These are phyloP conservation scores for Drosophila antonietae DNA, from an alignment of 2,888 invertebrate genomes.

Conservation along the genomic window DNA sequence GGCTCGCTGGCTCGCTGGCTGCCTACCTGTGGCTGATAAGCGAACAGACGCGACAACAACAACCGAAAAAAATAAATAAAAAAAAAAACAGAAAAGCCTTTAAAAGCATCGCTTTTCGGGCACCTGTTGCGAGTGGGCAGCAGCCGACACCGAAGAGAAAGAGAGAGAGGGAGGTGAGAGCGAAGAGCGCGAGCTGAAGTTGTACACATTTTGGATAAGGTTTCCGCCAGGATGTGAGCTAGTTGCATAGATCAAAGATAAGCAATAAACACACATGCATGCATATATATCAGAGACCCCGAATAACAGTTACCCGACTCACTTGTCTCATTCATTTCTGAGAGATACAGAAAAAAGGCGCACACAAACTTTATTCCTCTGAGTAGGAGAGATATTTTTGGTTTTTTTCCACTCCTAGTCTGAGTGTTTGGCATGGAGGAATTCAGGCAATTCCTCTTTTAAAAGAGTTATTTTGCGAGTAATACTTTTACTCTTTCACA, in stretches of 20 bases:
- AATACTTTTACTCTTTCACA: too few species aligned
- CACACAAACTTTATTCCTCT: too few species aligned
- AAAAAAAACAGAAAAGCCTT: slow-evolving; percentile 3
- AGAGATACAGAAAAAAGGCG: too few species aligned
- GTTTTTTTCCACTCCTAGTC: too few species aligned
- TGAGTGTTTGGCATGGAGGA: too few species aligned
- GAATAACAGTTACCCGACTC: too few species aligned
- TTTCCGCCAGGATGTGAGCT: slow-evolving; percentile 13
- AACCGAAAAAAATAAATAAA: slow-evolving; percentile 9
- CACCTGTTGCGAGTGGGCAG: slow-evolving; percentile 17
- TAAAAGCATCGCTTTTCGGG: slow-evolving; percentile 1
- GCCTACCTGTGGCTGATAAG: slow-evolving; percentile 53
- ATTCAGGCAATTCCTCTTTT: too few species aligned
- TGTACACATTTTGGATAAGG: slow-evolving; percentile 1
- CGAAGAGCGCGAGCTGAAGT: not conserved
- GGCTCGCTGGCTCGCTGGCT: not conserved
- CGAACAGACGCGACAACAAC: slow-evolving; percentile 33
- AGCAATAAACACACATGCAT: not conserved
- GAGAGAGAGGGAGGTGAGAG: too few species aligned
- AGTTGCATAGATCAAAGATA: slow-evolving; percentile 4
- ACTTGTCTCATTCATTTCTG: too few species aligned
- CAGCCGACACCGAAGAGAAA: not conserved
- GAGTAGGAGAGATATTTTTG: too few species aligned
- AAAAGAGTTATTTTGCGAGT: too few species aligned
- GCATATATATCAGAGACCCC: too few species aligned